Evolutionary conservation across 2,888 invertebrate genomes (phyloP), one percentile per base, ranked within the genome.

Genomic region (Diarsia mendica): DNA sequence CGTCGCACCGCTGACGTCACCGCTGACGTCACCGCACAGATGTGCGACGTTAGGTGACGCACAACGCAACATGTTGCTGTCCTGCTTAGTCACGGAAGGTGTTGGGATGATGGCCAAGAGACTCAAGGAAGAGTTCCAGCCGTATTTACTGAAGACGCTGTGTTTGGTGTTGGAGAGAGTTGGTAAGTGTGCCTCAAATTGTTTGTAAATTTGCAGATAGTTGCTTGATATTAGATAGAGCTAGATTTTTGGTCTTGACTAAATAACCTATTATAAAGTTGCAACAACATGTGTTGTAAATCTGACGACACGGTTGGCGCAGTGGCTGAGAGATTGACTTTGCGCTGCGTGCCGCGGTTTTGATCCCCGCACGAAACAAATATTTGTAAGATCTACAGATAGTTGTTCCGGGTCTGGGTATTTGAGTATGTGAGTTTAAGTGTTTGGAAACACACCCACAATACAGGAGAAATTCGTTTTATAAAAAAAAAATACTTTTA

Each of bases 91-190:
- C 79, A 94, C 97, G 0, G 98, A 98, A 91, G 98, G 98, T 2
- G 92, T 98, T 28, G 98, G 97, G 0, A 92, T 97, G 87, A 96
- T 98, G 80, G 97, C 98, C 0, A 77, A 87, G 9, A 92, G 94
- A 20, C 92, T 98, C 44, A 92, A 94, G 70, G 87, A 92, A 0
- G 88, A 95, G 0, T 98, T 97, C 91, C 96, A 97, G 81, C 95
- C 95, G 2, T 97, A 97, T 89, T 90, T 98, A 79, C 92, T 98
- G 74, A 97, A 97, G 88, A 97, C 97, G 23, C 93, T 98, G 60
- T 98, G 98, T 85, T 93, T 97, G 69, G 93, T 98, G 44, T 92
- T 98, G 68, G 98, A 98, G 90, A 97, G 97, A 93, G 97, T 98
- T 75, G 98, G 98, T 63, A 44, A n/a, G 63, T 15, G 13, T 58